Percentiles rank a stretch among this genome's conserved stretches.
phyloP scores from a whole-genome alignment of 2,113 vertebrate species.

The Gulo gulo region DNA sequence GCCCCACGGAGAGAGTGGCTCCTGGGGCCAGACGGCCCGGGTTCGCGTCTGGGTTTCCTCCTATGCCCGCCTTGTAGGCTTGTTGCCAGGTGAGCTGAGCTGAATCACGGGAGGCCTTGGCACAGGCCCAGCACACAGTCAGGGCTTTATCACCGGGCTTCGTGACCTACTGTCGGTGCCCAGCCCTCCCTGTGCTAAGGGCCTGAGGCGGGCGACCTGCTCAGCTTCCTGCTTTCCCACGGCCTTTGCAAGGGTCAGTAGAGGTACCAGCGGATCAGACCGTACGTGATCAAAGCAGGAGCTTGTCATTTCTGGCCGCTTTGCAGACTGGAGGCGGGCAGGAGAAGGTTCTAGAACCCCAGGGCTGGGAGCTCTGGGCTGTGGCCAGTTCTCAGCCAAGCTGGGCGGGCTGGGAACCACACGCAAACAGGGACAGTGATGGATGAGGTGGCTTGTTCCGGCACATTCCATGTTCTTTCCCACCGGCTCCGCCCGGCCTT shows the following conservation, averaged over 20 bases:
- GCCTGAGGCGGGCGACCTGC: neutral
- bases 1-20: neutral
- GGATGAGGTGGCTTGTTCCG: constrained; percentile 55
- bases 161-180: neutral
- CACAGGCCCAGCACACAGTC: neutral
- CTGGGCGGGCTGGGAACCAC: constrained; percentile 1
- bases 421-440: constrained; percentile 70
- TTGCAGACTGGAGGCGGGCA: neutral
- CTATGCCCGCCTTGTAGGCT: rapidly evolving
- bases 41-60: neutral
- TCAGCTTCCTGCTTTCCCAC: rapidly evolving
- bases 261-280: neutral
- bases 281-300: too few species aligned
- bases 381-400: constrained; percentile 31
- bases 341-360: neutral
- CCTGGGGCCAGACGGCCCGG: neutral
- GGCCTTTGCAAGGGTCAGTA: neutral
- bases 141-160: neutral
- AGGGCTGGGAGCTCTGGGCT: neutral
- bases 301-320: neutral
- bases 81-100: neutral
- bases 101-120: neutral
- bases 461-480: constrained; percentile 62
- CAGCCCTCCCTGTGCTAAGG: neutral
- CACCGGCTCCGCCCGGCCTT: neutral